Evolutionary conservation across 2,113 vertebrate species (phyloP).

Genomic region (Trogon surrucura): DNA sequence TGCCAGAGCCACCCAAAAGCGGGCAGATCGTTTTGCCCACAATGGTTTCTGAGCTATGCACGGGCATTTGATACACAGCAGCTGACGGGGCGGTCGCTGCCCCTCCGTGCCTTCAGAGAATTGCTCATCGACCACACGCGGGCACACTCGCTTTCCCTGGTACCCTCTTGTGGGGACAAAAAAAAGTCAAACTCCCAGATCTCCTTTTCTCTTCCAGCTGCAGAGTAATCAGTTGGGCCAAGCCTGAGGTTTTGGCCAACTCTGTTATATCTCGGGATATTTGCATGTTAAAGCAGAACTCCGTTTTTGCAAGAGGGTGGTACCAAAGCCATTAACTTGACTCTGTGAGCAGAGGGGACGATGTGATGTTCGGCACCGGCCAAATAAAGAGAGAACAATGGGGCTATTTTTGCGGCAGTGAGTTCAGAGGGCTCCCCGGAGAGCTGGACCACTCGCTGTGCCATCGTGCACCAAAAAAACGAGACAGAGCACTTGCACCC

Average conservation of each 20-base stretch:
- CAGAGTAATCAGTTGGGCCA: background rate
- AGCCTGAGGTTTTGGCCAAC: background rate
- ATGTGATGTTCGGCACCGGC: background rate
- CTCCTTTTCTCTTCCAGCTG: background rate
- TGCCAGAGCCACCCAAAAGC: background rate
- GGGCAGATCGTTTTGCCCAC: background rate
- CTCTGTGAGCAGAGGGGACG: background rate
- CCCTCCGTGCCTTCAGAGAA: background rate
- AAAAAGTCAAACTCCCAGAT: background rate
- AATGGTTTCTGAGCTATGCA: background rate
- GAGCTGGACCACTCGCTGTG: background rate
- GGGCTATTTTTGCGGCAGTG: background rate
- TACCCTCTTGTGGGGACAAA: fast-evolving
- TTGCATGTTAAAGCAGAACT: background rate
- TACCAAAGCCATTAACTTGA: background rate
- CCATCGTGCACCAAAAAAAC: background rate
- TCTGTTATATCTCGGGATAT: background rate
- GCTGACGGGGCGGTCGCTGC: background rate
- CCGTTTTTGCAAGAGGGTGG: fast-evolving
- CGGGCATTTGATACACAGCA: background rate
- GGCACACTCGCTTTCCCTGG: background rate
- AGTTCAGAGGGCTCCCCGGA: background rate
- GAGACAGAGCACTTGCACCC: background rate
- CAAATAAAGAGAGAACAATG: constrained; percentile 5
- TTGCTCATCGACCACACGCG: fast-evolving